Base-by-base conservation (phyloP, 2,113 vertebrate genomes). In the Smithornis capensis region DNA sequence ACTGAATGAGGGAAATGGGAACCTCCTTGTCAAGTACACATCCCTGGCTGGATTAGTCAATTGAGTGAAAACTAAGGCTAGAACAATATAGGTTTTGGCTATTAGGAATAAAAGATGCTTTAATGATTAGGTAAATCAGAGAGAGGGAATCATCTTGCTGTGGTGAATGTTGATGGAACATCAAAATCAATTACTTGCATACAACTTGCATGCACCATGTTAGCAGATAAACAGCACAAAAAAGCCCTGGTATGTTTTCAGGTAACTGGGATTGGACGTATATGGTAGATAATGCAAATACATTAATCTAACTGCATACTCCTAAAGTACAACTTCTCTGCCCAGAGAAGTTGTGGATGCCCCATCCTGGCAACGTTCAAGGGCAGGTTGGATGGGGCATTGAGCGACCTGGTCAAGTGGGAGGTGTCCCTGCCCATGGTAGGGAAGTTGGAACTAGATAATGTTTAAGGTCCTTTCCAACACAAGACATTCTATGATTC, bases 21-120 rank as follows among this genome's bases (percentile, higher is more conserved):
- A 68, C 13, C 75, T 92, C 63, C 75, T 70, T 94, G 87, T 82
- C 94, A 95, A 94, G 93, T 56, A 83, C 47, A 85, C 63, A 53
- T 91, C 84, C 60, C 88, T 91, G 84, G 75, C 70, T 4, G 13
- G 42, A 76, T 74, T 47, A 93, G 59, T 63, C 52, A 91, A 59
- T 47, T 18, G 56, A 84, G 50, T 35, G 35, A 89, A 89, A 89
- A 71, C 53, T 82, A 71, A 83, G 35, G 55, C 68, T 90, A 86
- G 50, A 93, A 89, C 55, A 91, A 95, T 49, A 76, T 50, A 90
- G 37, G 17, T 84, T 86, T 90, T 87, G 71, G 82, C 82, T 88
- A 77, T n/a, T 37, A 73, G 71, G 31, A 85, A 35, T n/a, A 85
- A 91, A 70, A 87, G 50, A 93, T 90, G 29, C 28, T 95, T 92